A percentile compares a stretch with the other conserved stretches of the same genome.
Conservation (phyloP, 2,888 invertebrate genomes). For the Oscheius myriophilus region DNA sequence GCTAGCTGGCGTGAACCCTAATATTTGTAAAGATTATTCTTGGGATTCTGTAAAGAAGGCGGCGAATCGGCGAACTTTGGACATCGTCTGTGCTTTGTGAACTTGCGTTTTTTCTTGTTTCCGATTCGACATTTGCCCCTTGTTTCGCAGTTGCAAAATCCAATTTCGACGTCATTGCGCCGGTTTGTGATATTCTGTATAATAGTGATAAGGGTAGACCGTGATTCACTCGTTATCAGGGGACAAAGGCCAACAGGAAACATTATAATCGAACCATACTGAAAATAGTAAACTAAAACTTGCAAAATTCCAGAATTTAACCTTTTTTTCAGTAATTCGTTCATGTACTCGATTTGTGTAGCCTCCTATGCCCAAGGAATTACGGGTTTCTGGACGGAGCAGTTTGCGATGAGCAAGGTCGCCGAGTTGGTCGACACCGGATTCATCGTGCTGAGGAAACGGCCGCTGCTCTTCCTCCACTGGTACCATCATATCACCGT, state of each 20-base stretch:
- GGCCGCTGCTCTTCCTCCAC: slow-evolving; percentile 74
- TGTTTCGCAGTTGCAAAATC: no score
- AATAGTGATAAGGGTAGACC: not conserved
- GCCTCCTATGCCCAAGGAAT: slow-evolving; percentile 78
- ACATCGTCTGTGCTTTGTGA: no score
- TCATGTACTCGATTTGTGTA: slow-evolving; percentile 92
- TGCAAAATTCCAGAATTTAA: not conserved
- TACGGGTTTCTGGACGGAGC: slow-evolving; percentile 95
- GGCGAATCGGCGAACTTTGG: no score
- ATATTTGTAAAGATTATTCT: no score
- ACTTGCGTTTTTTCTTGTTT: no score
- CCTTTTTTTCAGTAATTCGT: slow-evolving; percentile 68
- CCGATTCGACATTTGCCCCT: no score
- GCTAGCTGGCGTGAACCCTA: no score
- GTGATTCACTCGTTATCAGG: not conserved
- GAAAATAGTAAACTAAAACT: not conserved
- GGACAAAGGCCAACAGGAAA: no score
- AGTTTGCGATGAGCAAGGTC: slow-evolving; percentile 84
- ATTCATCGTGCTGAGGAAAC: slow-evolving; percentile 73
- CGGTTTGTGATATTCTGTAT: slow-evolving; percentile 5
- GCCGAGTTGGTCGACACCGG: slow-evolving; percentile 81
- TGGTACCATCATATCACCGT: slow-evolving; percentile 75
- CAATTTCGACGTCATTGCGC: no score
- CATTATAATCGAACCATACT: no score
- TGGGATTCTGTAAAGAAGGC: no score